Conservation (phyloP, 2,797 vertebrate genomes). For the Gymnothorax javanicus region DNA sequence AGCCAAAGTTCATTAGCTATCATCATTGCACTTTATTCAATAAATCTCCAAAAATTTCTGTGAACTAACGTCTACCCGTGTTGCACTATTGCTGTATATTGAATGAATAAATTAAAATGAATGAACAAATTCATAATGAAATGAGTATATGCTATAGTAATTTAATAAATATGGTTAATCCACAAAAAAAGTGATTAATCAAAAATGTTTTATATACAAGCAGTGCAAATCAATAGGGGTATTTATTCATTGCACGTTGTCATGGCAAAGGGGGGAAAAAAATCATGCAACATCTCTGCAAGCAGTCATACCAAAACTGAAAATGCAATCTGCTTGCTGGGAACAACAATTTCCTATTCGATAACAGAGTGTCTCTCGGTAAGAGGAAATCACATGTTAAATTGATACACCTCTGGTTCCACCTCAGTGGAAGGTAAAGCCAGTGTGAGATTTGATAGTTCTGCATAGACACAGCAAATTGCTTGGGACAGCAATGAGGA, state of each 20-base stretch:
- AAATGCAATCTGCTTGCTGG: constrained; percentile 26
- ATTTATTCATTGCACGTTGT: neutral
- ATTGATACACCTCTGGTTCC: constrained; percentile 17
- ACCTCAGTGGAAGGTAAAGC: constrained; percentile 12
- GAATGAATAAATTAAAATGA: neutral
- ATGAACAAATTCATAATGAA: neutral
- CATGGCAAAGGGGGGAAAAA: neutral
- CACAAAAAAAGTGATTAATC: neutral
- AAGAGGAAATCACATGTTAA: constrained; percentile 15
- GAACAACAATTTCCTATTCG: constrained; percentile 25
- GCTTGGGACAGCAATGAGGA: neutral
- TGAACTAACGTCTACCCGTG: neutral
- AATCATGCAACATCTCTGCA: constrained; percentile 5
- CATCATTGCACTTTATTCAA: neutral
- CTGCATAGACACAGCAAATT: neutral
- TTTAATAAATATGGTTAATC: neutral
- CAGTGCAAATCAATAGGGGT: neutral
- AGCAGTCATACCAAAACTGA: neutral
- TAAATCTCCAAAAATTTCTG: neutral
- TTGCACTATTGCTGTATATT: neutral
- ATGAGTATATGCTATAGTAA: neutral
- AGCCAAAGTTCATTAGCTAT: neutral
- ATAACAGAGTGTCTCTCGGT: neutral
- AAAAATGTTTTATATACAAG: neutral
- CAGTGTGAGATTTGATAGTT: constrained; percentile 8